phyloP scores from a whole-genome alignment of 2,888 invertebrate genomes.

The Bibio marci region DNA sequence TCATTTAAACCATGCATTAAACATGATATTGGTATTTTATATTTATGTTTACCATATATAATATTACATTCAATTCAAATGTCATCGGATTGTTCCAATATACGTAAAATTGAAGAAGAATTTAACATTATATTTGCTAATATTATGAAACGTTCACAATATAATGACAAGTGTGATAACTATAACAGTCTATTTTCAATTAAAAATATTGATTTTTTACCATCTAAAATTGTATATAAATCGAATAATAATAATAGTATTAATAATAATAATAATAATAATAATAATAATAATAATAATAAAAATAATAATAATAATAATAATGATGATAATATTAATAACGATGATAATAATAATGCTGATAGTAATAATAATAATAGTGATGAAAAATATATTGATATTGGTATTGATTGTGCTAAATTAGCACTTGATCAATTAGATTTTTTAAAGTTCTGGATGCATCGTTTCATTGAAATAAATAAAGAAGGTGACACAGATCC shows the following conservation, averaged over 20 bases:
- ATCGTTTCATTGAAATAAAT: constrained; percentile 36
- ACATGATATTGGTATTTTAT: constrained; percentile 50
- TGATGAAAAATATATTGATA: constrained; percentile 27
- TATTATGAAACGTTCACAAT: constrained; percentile 11
- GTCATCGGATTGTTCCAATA: constrained; percentile 28
- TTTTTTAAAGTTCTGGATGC: constrained; percentile 56
- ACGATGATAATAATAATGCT: not conserved
- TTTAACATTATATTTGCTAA: constrained; percentile 34
- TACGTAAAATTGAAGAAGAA: constrained; percentile 34
- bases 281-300: no score
- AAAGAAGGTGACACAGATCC: not conserved
- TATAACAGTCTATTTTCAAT: no score
- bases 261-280: no score
- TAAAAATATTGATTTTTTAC: no score
- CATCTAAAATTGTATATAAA: no score
- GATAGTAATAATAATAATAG: constrained; percentile 1
- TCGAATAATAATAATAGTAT: no score
- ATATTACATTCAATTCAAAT: constrained; percentile 41
- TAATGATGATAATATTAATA: no score
- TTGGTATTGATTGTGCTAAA: constrained; percentile 43
- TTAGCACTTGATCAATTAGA: constrained; percentile 56
- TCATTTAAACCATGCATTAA: constrained; percentile 60
- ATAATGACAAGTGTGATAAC: no score
- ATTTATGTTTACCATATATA: constrained; percentile 59
- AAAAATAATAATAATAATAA: no score